Percentiles rank a stretch among this genome's conserved stretches.
Conservation (phyloP, 2,797 vertebrate species). For the Nannoperca australis region DNA sequence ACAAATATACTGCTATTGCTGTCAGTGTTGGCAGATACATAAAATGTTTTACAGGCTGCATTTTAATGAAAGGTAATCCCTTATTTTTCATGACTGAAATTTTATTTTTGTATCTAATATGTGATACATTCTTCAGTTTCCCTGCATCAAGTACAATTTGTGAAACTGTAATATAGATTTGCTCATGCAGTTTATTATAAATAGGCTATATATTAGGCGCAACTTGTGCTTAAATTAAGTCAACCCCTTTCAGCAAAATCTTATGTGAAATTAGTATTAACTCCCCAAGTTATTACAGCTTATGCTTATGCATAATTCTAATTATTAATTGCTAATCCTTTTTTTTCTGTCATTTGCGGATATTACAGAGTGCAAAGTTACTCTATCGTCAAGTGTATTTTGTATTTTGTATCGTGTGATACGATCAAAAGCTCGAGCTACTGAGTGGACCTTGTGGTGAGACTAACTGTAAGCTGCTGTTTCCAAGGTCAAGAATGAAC, state of each 20-base stretch:
- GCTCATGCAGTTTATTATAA: not conserved
- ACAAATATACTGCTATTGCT: not conserved
- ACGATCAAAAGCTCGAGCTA: not conserved
- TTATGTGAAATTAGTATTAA: not conserved
- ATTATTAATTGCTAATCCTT: not conserved
- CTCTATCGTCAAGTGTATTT: not conserved
- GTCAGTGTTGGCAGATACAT: not conserved
- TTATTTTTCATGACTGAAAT: not conserved
- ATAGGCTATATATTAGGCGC: not conserved
- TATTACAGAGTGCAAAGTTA: not conserved
- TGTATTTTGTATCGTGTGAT: not conserved
- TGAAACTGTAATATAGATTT: not conserved
- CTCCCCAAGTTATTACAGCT: not conserved
- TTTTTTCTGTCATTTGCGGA: not conserved
- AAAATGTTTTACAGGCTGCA: not conserved
- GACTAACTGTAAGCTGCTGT: not conserved
- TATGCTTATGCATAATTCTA: not conserved
- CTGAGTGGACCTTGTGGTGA: not conserved
- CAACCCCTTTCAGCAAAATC: not conserved
- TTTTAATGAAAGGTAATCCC: not conserved
- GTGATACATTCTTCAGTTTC: not conserved
- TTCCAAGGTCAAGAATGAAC: not conserved
- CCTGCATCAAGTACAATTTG: not conserved
- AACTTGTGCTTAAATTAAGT: not conserved
- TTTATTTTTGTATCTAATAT: not conserved